Evolutionary conservation across 2,888 invertebrate species (phyloP), one percentile per base, ranked within the genome.

Genomic region (Strigamia crassipes): DNA sequence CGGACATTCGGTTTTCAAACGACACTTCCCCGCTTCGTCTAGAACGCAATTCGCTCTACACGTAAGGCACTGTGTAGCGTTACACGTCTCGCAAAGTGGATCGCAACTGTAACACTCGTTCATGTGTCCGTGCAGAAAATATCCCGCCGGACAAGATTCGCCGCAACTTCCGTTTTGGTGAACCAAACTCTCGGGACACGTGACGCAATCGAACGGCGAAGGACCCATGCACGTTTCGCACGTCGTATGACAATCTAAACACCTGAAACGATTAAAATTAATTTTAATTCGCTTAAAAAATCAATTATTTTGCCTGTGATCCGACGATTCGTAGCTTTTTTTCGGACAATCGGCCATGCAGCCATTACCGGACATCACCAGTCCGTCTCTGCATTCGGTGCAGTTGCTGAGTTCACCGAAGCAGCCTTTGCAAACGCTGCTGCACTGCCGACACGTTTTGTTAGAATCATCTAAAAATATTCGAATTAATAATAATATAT

Each of bases 361-460:
- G 85, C 92, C 92, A 86, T 93, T 93, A 84, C 93, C 92, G 87
- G 93, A 92, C 86, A 96, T 91, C 80, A 96, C 92, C 84, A 96
- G 89, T 86, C 96, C 94, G 88, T 95, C 95, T 86, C 95, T 95
- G 87, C 96, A 96, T 84, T 94, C 94, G 61, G 93, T 94, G 86
- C 96, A 96, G 84, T 92, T 92, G 85, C 94, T 93, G 5, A 94
- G 93, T 84, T 93, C 91, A 85, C 94, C 94, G 85, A 94, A 93
- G 86, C 96, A 96, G 83, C 94, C 94, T 34, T 93, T 93, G 86
- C 96, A 95, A 87, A 95, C 94, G 10, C 94, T 92, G 83, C 94
- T 94, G 87, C 96, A 96, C 0, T 95, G 93, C 6, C 94, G 91
- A 87, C 96, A 96, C 0, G 93, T 93, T 84, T 92, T 92, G 82